Base-by-base conservation (phyloP, 2,888 invertebrate species). In the Dorcus parallelipipedus region DNA sequence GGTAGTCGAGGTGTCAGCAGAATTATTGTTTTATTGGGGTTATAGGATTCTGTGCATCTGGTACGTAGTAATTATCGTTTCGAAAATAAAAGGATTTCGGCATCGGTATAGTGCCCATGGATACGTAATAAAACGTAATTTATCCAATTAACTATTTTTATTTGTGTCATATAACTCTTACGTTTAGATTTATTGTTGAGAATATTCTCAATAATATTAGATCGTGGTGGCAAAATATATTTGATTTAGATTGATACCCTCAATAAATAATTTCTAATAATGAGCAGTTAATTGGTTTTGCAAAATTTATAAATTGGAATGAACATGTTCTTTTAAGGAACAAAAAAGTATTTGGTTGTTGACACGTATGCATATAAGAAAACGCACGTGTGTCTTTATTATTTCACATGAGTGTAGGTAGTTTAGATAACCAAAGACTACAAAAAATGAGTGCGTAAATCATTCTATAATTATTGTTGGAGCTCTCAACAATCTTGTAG, bases 401-500 rank as follows among this genome's bases (percentile, higher is more conserved):
- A 41, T 51, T 50, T 42, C 20, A 38, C 42, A 52, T 52, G 48
- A 51, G 17, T 49, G 54, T 40, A 49, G 52, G 54, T 47, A 54
- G 54, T 58, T 58, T 60, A 60, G 58, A 60, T 60, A 58, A 50
- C 58, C 54, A 54, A 61, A 53, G 59, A 57, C 48, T 49, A 51
- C 26, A 54, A 49, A 59, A 56, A 60, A 54, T 60, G 60, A 56
- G 48, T 42, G 60, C 62, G 62, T 64, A 64, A 64, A 64, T 64
- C 64, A 64, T 64, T 60, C 59, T 60, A 62, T 64, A 64, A 64
- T 64, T 64, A 64, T 60, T 60, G 60, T 50, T 43, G 58, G 58
- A 52, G 62, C 64, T 62, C 64, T 64, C 61, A 62, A 62, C 64
- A 60, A 56, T 64, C 64, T 62, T 64, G 62, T 62, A 58, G 54